Percentiles rank a stretch among this genome's conserved stretches.
Conservation (phyloP, 2,888 invertebrate genomes). For the Zootermopsis nevadensis region DNA sequence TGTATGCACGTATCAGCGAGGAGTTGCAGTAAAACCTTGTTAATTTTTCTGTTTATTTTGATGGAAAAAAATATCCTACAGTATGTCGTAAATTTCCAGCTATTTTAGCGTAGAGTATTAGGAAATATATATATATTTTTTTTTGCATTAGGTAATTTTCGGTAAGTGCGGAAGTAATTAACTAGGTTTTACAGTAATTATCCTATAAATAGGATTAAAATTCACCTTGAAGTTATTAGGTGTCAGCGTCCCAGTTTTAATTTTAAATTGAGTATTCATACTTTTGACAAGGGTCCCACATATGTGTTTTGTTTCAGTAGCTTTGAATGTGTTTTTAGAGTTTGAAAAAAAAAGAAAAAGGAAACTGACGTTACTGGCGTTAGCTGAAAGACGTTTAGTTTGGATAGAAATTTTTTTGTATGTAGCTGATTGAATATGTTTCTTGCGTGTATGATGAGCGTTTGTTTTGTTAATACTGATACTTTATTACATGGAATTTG, state of each 20-base stretch:
- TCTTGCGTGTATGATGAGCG: conserved; percentile 10
- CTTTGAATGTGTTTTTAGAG: conserved; percentile 29
- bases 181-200: conserved; percentile 24
- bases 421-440: neutral
- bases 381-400: no score
- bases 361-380: no score
- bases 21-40: conserved; percentile 27
- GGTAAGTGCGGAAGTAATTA: conserved; percentile 23
- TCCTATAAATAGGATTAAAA: neutral
- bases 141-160: neutral
- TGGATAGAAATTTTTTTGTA: neutral
- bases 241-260: neutral
- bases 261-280: conserved; percentile 1
- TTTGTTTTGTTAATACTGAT: conserved; percentile 8
- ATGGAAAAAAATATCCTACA: neutral
- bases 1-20: conserved; percentile 31
- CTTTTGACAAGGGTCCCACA: neutral
- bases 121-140: neutral
- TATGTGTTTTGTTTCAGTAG: conserved; percentile 27
- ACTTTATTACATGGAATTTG: no score
- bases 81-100: neutral
- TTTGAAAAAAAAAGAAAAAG: neutral
- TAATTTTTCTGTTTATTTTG: conserved; percentile 23
- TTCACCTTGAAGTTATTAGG: conserved; percentile 17
- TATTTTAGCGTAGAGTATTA: neutral